Evolutionary conservation across 2,113 vertebrate genomes (phyloP).

Genomic region (Morone chrysops): DNA sequence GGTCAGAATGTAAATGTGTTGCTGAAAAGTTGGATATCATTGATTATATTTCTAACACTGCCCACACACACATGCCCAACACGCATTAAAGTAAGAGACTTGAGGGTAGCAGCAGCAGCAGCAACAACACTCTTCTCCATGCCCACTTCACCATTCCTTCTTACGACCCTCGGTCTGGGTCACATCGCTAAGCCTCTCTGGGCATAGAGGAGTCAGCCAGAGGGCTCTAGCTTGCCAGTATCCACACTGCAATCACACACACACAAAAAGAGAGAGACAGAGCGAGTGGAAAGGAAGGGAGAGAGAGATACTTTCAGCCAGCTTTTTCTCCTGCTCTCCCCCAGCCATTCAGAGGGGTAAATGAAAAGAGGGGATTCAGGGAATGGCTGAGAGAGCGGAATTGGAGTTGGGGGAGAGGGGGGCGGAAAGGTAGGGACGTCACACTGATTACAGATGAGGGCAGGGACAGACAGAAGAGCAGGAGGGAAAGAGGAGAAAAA

Average conservation of each 20-base stretch:
- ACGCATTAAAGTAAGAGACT: conserved; percentile 4
- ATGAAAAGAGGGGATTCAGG: conserved; percentile 75
- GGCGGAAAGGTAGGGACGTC: conserved; percentile 41
- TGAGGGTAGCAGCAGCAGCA: conserved; percentile 27
- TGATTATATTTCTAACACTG: conserved; percentile 36
- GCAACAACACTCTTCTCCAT: conserved; percentile 23
- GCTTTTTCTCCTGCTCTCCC: conserved; percentile 56
- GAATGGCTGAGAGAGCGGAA: conserved; percentile 62
- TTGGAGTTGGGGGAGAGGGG: conserved; percentile 35
- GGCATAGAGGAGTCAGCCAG: conserved; percentile 62
- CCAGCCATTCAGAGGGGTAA: conserved; percentile 65
- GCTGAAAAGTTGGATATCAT: conserved; percentile 37
- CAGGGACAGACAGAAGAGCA: conserved; percentile 41
- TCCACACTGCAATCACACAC: conserved; percentile 23
- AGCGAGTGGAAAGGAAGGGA: conserved; percentile 23
- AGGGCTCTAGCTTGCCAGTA: conserved; percentile 51
- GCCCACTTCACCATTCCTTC: conserved; percentile 32
- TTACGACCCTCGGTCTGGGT: conserved; percentile 40
- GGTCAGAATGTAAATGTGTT: conserved; percentile 3
- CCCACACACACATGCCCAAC: background rate
- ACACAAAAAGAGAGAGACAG: conserved; percentile 2
- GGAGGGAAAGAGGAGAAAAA: conserved; percentile 1
- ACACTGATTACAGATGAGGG: conserved; percentile 73
- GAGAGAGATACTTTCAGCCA: conserved; percentile 52
- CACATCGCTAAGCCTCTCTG: conserved; percentile 55